phyloP scores from a whole-genome alignment of 2,888 invertebrate species.

The Phytoseiulus persimilis region DNA sequence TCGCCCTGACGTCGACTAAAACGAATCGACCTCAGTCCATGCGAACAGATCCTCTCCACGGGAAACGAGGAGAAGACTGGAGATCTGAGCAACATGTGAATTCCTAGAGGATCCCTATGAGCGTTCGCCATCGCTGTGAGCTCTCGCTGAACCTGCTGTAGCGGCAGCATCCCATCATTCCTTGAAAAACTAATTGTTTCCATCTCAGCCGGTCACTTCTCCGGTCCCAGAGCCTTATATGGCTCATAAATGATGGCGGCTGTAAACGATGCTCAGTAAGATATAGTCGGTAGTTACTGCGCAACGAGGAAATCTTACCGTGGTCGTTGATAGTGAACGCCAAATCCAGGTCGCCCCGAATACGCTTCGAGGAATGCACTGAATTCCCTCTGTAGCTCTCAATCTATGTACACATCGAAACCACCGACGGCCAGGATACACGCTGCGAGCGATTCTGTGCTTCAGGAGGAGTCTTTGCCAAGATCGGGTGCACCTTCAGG shows the following conservation, averaged over 20 bases:
- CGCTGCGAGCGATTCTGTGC: not conserved
- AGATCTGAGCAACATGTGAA: too few species aligned
- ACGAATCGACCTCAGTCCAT: too few species aligned
- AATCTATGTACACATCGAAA: constrained; percentile 22
- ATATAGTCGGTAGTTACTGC: not conserved
- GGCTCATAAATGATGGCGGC: not conserved
- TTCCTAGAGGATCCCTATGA: too few species aligned
- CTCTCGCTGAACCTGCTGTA: not conserved
- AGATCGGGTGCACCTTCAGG: not conserved
- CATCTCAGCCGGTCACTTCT: not conserved
- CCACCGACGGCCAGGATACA: not conserved
- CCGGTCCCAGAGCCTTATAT: not conserved
- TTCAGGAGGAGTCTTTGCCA: not conserved
- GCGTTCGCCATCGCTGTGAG: not conserved
- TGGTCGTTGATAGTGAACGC: constrained; percentile 17
- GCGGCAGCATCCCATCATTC: not conserved
- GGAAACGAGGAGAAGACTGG: too few species aligned
- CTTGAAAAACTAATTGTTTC: not conserved
- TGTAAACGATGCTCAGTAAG: not conserved
- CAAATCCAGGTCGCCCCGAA: not conserved
- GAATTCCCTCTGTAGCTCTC: constrained; percentile 16
- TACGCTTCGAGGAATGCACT: not conserved
- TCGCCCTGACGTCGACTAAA: too few species aligned
- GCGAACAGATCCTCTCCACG: too few species aligned
- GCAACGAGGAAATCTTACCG: not conserved